These are phyloP conservation scores for Coelopa pilipes DNA, from an alignment of 2,888 invertebrate species.

Conservation along the genomic window DNA sequence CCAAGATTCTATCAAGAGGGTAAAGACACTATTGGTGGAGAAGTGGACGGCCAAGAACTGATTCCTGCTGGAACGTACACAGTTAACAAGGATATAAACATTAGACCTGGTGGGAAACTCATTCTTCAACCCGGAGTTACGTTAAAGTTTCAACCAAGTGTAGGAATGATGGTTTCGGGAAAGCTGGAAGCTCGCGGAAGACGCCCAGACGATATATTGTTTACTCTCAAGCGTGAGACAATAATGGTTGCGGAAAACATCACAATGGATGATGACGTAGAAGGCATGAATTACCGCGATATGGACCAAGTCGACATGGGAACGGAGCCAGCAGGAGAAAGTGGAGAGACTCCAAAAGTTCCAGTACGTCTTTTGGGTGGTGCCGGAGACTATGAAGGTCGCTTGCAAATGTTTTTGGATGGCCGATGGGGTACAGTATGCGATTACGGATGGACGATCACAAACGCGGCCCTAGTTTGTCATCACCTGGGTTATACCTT, in stretches of 20 bases:
- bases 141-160: conserved; percentile 88
- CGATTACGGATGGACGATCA: conserved; percentile 93
- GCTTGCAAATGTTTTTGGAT: conserved; percentile 84
- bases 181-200: conserved; percentile 85
- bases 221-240: conserved; percentile 82
- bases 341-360: conserved; percentile 70
- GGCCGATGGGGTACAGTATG: conserved; percentile 98
- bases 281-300: conserved; percentile 59
- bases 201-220: conserved; percentile 81
- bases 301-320: conserved; percentile 68
- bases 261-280: conserved; percentile 69
- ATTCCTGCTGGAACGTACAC: conserved; percentile 86
- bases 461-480: conserved; percentile 92
- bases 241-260: conserved; percentile 74
- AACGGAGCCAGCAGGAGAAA: conserved; percentile 71
- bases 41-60: conserved; percentile 90
- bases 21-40: conserved; percentile 84
- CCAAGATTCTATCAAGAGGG: conserved; percentile 80
- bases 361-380: conserved; percentile 87
- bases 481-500: conserved; percentile 93
- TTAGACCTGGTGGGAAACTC: conserved; percentile 91
- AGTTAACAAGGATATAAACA: conserved; percentile 93
- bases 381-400: conserved; percentile 82
- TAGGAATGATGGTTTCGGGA: conserved; percentile 97
- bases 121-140: conserved; percentile 89